Percentiles rank a stretch among this genome's conserved stretches.
These are phyloP conservation scores for Conops quadrifasciatus DNA, from an alignment of 2,888 invertebrate species.

Conservation along the genomic window DNA sequence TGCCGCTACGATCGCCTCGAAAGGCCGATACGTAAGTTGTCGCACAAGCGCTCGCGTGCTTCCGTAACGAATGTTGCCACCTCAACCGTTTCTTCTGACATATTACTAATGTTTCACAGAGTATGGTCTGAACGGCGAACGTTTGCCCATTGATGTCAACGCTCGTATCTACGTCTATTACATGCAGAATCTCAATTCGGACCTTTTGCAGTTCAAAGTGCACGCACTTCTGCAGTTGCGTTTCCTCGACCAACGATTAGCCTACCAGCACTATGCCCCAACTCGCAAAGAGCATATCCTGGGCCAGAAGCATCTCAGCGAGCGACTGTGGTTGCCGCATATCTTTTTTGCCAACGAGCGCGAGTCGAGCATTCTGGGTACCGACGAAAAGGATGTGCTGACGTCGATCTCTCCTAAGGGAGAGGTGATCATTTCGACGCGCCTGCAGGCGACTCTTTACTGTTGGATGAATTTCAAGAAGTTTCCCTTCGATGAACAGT, in stretches of 20 bases:
- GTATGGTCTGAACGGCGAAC: constrained; percentile 47
- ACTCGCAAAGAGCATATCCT: constrained; percentile 53
- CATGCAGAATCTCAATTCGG: constrained; percentile 58
- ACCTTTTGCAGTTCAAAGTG: constrained; percentile 57
- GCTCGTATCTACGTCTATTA: constrained; percentile 58
- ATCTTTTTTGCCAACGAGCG: constrained; percentile 60
- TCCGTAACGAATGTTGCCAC: background rate
- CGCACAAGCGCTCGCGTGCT: background rate
- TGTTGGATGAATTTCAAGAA: constrained; percentile 61
- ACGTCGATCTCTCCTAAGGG: constrained; percentile 59
- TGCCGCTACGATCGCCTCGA: constrained; percentile 62
- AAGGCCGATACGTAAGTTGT: constrained; percentile 55
- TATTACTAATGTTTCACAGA: constrained; percentile 35
- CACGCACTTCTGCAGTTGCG: constrained; percentile 55
- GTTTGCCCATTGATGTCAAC: constrained; percentile 54
- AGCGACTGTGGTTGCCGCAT: constrained; percentile 58
- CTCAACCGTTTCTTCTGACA: background rate
- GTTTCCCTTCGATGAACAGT: constrained; percentile 59
- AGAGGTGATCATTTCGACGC: constrained; percentile 55
- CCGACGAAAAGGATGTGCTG: constrained; percentile 59
- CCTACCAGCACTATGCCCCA: constrained; percentile 52
- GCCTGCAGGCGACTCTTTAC: constrained; percentile 56
- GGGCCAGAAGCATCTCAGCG: constrained; percentile 59
- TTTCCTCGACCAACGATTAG: constrained; percentile 54
- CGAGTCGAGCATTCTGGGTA: constrained; percentile 57